Evolutionary conservation across 2,888 invertebrate species (phyloP).

Genomic region (Timema cristinae): DNA sequence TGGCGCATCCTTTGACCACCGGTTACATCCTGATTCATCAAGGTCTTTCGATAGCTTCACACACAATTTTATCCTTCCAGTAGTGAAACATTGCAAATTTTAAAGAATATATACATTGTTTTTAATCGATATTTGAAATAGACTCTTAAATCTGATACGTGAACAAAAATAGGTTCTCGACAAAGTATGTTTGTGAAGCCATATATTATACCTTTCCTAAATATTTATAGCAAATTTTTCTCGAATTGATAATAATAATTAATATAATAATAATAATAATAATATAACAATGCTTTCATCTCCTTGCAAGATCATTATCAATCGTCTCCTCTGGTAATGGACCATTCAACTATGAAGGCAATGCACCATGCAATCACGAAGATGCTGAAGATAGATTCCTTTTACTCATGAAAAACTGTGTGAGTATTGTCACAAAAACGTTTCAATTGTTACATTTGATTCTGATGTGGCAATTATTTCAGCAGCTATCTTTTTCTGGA

Average conservation of each 20-base stretch:
- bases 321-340: background rate
- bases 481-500: conserved; percentile 6
- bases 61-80: conserved; percentile 5
- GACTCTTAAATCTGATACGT: conserved; percentile 9
- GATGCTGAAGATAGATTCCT: background rate
- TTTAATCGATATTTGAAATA: background rate
- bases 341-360: conserved; percentile 1
- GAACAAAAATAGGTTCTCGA: conserved; percentile 7
- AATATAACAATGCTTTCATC: background rate
- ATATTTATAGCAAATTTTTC: background rate
- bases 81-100: background rate
- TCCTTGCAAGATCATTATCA: background rate
- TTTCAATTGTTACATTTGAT: conserved; percentile 6
- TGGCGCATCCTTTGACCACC: background rate
- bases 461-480: background rate
- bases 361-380: conserved; percentile 8
- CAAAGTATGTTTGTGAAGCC: background rate
- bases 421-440: background rate
- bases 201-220: background rate
- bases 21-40: conserved; percentile 3
- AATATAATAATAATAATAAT: background rate
- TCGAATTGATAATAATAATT: too few species aligned
- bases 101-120: conserved; percentile 3
- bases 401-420: conserved; percentile 6
- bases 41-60: background rate